A percentile compares a stretch with the other conserved stretches of the same genome.
Conservation (phyloP, 2,797 vertebrate genomes). For the Holocentrus rufus region DNA sequence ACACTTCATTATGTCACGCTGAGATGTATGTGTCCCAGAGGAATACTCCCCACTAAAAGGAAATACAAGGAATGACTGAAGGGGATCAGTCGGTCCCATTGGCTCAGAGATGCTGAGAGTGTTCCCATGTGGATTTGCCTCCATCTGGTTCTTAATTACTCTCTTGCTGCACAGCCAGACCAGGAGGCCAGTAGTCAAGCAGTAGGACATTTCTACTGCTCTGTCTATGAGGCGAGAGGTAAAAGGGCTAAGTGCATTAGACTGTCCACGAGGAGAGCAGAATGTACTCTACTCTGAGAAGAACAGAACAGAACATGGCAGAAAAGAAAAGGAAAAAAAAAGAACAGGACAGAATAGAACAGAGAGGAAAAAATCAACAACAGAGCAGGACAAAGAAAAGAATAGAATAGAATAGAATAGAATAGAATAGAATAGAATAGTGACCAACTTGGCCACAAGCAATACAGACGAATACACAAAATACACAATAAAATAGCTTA, state of each 20-base stretch:
- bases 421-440: neutral
- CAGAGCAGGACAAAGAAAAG: neutral
- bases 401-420: neutral
- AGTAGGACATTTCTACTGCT: slow-evolving; percentile 47
- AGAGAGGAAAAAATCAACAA: neutral
- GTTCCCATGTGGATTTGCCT: slow-evolving; percentile 60
- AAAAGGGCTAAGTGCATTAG: slow-evolving; percentile 48
- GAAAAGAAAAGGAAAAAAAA: neutral
- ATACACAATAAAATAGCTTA: no score
- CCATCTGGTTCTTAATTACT: slow-evolving; percentile 60
- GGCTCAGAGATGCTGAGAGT: slow-evolving; percentile 37
- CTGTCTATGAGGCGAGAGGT: slow-evolving; percentile 38
- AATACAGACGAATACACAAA: neutral
- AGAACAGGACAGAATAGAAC: neutral
- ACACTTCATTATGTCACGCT: slow-evolving; percentile 47
- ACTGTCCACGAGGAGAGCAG: slow-evolving; percentile 31
- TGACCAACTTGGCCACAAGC: no score
- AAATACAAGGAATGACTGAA: slow-evolving; percentile 55
- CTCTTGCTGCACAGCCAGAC: slow-evolving; percentile 23
- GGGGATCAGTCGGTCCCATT: slow-evolving; percentile 48
- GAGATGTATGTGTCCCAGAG: slow-evolving; percentile 50
- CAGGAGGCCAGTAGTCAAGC: slow-evolving; percentile 24
- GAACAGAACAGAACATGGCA: neutral
- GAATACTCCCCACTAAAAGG: slow-evolving; percentile 59
- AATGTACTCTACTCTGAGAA: slow-evolving; percentile 1